Evolutionary conservation across 2,797 vertebrate species (phyloP).

Genomic region (Sylvia borin): DNA sequence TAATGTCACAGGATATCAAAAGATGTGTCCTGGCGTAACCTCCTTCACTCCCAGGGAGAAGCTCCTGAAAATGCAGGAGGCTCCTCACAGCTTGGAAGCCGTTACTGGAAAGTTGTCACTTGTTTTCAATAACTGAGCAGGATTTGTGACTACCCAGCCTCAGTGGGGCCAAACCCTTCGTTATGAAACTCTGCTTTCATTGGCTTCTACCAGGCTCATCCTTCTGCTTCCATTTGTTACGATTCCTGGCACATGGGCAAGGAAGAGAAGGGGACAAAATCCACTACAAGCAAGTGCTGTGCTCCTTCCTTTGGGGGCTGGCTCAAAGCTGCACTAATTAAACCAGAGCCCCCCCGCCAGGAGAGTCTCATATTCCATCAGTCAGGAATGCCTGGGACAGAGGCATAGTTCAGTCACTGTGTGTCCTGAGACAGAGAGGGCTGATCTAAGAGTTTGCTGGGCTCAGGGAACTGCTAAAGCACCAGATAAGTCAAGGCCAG

Average conservation of each 20-base stretch:
- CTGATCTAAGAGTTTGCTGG: not conserved
- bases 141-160: not conserved
- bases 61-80: not conserved
- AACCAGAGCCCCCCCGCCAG: not conserved
- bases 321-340: not conserved
- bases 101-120: not conserved
- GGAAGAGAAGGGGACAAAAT: not conserved
- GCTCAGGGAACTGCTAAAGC: not conserved
- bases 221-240: not conserved
- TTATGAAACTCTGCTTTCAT: not conserved
- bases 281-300: not conserved
- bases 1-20: conserved; percentile 36
- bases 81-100: not conserved
- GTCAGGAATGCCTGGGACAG: not conserved
- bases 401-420: not conserved
- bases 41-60: not conserved
- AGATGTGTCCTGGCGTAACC: conserved; percentile 39
- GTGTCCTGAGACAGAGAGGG: not conserved
- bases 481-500: not conserved
- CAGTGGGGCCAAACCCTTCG: not conserved
- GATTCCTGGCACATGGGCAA: not conserved
- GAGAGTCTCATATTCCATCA: not conserved
- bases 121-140: not conserved
- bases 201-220: not conserved
- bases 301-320: not conserved